Conservation (phyloP, 2,113 vertebrate species). For the Pipa parva region DNA sequence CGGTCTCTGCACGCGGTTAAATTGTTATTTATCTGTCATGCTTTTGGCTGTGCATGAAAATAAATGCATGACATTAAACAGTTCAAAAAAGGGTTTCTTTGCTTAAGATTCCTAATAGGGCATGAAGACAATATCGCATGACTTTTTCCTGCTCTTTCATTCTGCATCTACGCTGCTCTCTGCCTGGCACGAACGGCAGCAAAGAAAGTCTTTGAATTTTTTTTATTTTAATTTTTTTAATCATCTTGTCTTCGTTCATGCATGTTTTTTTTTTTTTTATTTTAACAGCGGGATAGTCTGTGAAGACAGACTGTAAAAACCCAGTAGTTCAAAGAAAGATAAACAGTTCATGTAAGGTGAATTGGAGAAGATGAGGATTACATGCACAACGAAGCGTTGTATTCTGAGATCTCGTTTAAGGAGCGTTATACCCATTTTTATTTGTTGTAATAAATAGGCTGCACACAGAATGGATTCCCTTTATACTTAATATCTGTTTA, state of each 20-base stretch:
- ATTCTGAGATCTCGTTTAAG: too few relatives aligned
- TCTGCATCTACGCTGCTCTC: not conserved
- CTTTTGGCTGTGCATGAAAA: not conserved
- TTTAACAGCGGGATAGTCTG: conserved; percentile 15
- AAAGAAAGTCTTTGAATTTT: conserved; percentile 12
- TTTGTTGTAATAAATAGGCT: too few relatives aligned
- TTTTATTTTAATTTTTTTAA: not conserved
- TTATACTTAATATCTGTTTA: too few relatives aligned
- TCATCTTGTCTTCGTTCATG: conserved; percentile 12
- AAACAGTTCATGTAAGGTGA: conserved; percentile 25
- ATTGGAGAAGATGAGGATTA: conserved; percentile 34
- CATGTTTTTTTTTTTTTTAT: conserved; percentile 16
- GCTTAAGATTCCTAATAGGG: not conserved
- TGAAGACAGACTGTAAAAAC: not conserved
- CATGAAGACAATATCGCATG: not conserved
- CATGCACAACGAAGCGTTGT: conserved; percentile 6
- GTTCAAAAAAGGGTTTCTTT: not conserved
- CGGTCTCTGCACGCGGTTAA: not conserved
- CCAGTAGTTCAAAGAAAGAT: conserved; percentile 14
- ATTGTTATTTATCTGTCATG: not conserved
- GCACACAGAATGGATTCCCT: too few relatives aligned
- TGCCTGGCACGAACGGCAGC: not conserved
- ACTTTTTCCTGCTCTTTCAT: not conserved
- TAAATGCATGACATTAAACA: conserved; percentile 1
- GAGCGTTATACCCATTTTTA: too few relatives aligned